Evolutionary conservation across 2,888 invertebrate species (phyloP).

Genomic region (Zygothrica quintamaculata): DNA sequence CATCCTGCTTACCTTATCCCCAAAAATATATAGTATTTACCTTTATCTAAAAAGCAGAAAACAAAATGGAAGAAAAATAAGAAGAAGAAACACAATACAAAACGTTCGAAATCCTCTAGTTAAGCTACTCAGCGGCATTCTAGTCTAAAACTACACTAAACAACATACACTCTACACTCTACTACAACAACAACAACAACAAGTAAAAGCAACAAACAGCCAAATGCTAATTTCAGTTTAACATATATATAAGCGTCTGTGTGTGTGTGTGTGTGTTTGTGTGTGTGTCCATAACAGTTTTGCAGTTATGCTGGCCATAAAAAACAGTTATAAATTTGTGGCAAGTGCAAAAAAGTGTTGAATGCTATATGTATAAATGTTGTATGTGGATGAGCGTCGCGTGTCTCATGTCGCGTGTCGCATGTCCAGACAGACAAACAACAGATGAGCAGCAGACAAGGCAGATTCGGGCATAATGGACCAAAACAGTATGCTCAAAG

Average conservation of each 20-base stretch:
- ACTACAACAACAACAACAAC: slow-evolving; percentile 2
- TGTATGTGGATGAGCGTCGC: slow-evolving; percentile 10
- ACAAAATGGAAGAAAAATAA: too few species aligned
- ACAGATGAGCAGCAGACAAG: slow-evolving; percentile 11
- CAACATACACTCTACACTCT: slow-evolving; percentile 1
- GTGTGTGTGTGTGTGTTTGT: slow-evolving; percentile 15
- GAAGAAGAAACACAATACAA: too few species aligned
- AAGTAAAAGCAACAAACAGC: slow-evolving; percentile 23
- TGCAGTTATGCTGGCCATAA: slow-evolving; percentile 29
- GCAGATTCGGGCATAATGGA: slow-evolving; percentile 2
- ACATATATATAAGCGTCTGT: slow-evolving; percentile 14
- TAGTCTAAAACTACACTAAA: slow-evolving; percentile 41
- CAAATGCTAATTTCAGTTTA: slow-evolving; percentile 67
- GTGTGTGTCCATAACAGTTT: slow-evolving; percentile 15
- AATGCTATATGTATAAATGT: slow-evolving; percentile 22
- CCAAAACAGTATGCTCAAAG: background rate
- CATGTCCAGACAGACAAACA: slow-evolving; percentile 25
- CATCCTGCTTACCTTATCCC: too few species aligned
- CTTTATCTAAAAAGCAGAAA: background rate
- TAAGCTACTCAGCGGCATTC: slow-evolving; percentile 50
- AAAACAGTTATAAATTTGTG: slow-evolving; percentile 56
- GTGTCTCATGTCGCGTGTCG: slow-evolving; percentile 40
- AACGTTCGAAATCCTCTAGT: slow-evolving; percentile 33
- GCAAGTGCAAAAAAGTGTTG: slow-evolving; percentile 56
- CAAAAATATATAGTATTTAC: background rate